Evolutionary conservation across 2,113 vertebrate genomes (phyloP), one percentile per base, ranked within the genome.

Genomic region (Eulemur macaco): DNA sequence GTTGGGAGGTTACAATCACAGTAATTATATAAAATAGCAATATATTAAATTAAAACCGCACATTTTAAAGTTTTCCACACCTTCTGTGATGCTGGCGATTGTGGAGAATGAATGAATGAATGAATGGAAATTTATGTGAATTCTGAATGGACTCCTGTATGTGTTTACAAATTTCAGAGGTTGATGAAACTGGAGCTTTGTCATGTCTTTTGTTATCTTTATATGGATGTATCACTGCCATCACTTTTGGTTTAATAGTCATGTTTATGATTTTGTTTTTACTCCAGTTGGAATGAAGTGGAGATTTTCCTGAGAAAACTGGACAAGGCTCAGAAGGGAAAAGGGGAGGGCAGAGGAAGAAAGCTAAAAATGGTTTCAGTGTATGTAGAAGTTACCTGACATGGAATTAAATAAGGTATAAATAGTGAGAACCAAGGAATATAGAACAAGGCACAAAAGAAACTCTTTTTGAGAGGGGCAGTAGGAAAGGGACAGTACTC

Each of bases 301-400:
- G 54, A 88, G 34, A 50, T n/a, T 96, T 95, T 82, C 78, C 27
- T 83, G 29, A 87, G 92, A 91, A 86, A 93, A 95, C 20, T 54
- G 23, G 66, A 14, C 15, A 76, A 89, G n/a, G 37, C 29, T 92
- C 91, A 74, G 29, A 58, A 96, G 66, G 45, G 82, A 85, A 21
- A 82, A 80, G 13, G 25, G 8, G 29, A 82, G 14, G 15, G 60
- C 42, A 37, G 54, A 86, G 23, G 52, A 88, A 68, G 39, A 78
- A 87, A 80, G 50, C 20, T 90, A 92, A 82, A 95, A 64, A 31
- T 76, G 66, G 68, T 88, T 93, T 63, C n/a, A 54, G 29, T 85
- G 10, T 77, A 23, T 82, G 12, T 56, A 58, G 39, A 94, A 74
- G 20, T 58, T 78, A 86, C 39, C 63, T 80, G 45, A 63, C 9